Percentiles rank a stretch among this genome's conserved stretches.
phyloP scores from a whole-genome alignment of 2,797 vertebrate species.

The Sebastes hubbsi region DNA sequence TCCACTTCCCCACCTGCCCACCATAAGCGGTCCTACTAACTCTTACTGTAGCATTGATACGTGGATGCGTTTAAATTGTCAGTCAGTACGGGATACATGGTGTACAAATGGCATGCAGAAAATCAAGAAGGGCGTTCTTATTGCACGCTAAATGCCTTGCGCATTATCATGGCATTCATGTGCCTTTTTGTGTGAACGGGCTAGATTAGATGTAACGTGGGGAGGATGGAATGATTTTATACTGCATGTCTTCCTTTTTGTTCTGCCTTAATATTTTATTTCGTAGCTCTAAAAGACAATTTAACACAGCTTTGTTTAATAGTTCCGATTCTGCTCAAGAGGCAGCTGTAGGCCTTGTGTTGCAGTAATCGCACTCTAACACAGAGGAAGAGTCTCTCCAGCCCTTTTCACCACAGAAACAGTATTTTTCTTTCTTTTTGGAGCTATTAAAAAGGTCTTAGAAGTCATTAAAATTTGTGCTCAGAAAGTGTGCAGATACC shows the following conservation, averaged over 20 bases:
- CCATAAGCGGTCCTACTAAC: no score
- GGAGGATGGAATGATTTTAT: background rate
- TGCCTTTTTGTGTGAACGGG: no score
- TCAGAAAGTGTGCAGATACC: constrained; percentile 22
- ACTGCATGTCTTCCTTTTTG: background rate
- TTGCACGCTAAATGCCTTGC: no score
- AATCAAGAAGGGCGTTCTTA: no score
- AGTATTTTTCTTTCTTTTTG: constrained; percentile 9
- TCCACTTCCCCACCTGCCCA: no score
- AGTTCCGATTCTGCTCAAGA: background rate
- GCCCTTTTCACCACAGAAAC: background rate
- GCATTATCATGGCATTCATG: no score
- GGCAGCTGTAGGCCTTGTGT: background rate
- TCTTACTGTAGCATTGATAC: no score
- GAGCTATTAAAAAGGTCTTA: constrained; percentile 31
- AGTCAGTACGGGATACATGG: no score
- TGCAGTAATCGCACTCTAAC: background rate
- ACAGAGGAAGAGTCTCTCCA: background rate
- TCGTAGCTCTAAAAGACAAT: background rate
- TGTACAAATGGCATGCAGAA: no score
- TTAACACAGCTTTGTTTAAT: background rate
- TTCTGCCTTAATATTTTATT: background rate
- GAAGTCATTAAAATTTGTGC: constrained; percentile 13
- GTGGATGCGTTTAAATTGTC: no score
- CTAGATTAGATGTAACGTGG: background rate